Evolutionary conservation across 2,888 invertebrate genomes (phyloP).

Genomic region (Eucera pruinosa): DNA sequence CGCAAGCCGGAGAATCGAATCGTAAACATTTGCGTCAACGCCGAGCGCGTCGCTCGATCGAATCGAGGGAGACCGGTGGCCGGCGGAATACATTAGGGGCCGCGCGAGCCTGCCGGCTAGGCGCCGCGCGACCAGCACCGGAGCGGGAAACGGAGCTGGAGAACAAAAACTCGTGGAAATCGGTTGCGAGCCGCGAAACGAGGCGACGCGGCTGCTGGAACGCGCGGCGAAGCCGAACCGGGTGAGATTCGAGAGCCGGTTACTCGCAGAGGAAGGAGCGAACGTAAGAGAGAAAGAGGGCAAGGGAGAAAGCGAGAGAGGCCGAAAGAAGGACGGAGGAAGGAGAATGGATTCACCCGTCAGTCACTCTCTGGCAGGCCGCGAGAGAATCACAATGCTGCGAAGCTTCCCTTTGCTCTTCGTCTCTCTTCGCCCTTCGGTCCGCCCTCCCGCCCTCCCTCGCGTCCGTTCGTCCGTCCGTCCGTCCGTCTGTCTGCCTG

Average conservation of each 20-base stretch:
- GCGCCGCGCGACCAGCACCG: too few species aligned
- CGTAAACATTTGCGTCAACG: constrained; percentile 58
- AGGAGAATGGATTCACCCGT: constrained; percentile 82
- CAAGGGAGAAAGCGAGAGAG: constrained; percentile 40
- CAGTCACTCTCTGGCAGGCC: constrained; percentile 82
- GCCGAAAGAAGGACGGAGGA: constrained; percentile 65
- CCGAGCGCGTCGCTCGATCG: constrained; percentile 14
- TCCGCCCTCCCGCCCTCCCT: constrained; percentile 71
- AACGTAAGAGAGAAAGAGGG: constrained; percentile 31
- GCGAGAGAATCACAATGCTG: constrained; percentile 82
- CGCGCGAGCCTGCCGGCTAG: too few species aligned
- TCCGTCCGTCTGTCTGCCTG: constrained; percentile 77
- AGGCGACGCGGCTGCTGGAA: neutral
- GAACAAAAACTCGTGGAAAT: neutral
- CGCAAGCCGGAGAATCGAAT: constrained; percentile 13
- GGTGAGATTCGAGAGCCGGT: constrained; percentile 49
- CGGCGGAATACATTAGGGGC: too few species aligned
- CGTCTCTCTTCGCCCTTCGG: constrained; percentile 71
- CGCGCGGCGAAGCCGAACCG: constrained; percentile 5
- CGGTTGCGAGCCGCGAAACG: neutral
- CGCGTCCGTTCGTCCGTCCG: constrained; percentile 62
- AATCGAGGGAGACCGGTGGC: neutral
- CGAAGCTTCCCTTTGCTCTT: constrained; percentile 72
- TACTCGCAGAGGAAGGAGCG: constrained; percentile 45
- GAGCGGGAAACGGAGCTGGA: too few species aligned